Evolutionary conservation across 2,797 vertebrate genomes (phyloP), one percentile per base, ranked within the genome.

Genomic region (Bradypodion pumilum): DNA sequence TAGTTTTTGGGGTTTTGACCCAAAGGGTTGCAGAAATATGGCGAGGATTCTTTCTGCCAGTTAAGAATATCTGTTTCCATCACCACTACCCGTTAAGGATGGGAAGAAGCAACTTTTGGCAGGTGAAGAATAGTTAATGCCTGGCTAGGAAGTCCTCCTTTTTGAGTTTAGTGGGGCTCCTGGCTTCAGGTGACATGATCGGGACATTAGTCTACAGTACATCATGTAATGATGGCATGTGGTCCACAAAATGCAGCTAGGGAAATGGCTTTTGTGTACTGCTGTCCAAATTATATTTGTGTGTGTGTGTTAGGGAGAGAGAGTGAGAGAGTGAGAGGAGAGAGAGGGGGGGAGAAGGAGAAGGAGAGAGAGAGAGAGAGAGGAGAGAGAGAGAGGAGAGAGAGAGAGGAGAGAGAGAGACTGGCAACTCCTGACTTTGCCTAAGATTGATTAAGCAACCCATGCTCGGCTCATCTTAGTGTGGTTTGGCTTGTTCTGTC

Each of bases 11-110:
- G 40, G 32, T 72, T 59, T 49, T 44, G 66, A 68, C 25, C n/a
- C 15, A 0, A 12, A 7, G 0, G 0, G 16, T 27, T 13, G 49
- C 0, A 80, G 0, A 1, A 72, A 56, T 66, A 44, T 16, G 46
- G 56, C 32, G 19, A 66, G 37, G 66, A n/a, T 35, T 42, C 19
- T 37, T 35, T 42, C 19, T 37, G 59, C 42, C 32, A 65, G 27
- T 72, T 76, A 23, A 21, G 37, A 63, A 10, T 7, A 35, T 56
- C 19, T n/a, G 13, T 1, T n/a, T 6, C 40, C 1, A 16, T 56
- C 46, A n/a, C n/a, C n/a, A n/a, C n/a, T n/a, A n/a, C n/a, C 52
- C 52, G 56, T 19, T 56, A 16, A 37, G 37, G 35, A 60, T 12
- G 19, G 40, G 29, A 35, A 29, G 42, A 19, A 29, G n/a, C 49